These are phyloP conservation scores for Drosophila nr. perissopoda DNA, from an alignment of 2,888 invertebrate species.

Conservation along the genomic window DNA sequence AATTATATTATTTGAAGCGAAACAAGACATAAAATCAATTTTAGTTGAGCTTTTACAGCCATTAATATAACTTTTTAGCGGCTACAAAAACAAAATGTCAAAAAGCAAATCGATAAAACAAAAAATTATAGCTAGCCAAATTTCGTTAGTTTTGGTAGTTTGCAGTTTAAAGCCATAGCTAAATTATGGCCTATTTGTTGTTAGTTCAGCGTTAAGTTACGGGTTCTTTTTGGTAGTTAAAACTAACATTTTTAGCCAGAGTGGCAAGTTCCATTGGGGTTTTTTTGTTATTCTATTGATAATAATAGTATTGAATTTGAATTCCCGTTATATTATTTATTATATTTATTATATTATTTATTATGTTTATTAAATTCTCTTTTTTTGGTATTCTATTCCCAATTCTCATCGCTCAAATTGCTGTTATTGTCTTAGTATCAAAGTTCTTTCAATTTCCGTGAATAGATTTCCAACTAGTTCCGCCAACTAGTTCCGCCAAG, in stretches of 20 bases:
- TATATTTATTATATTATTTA: no score
- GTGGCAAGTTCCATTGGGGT: background rate
- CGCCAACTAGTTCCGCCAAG: conserved; percentile 10
- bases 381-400: no score
- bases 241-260: background rate
- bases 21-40: background rate
- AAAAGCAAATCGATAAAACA: background rate
- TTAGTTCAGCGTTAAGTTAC: background rate
- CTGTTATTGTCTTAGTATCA: background rate
- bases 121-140: background rate
- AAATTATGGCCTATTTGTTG: background rate
- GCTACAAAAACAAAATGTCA: background rate
- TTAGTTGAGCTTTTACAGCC: background rate
- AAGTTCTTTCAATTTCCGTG: background rate
- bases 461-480: background rate
- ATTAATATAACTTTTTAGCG: background rate
- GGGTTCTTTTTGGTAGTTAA: accelerated
- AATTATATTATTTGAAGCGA: no score
- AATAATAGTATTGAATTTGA: no score
- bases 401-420: no score
- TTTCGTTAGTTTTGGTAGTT: background rate
- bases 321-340: no score
- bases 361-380: no score
- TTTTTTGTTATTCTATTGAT: no score
- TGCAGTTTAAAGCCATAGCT: background rate